A percentile compares a stretch with the other conserved stretches of the same genome.
Evolutionary conservation across 2,797 vertebrate species (phyloP).

Genomic region (Enteromius fasciolatus): DNA sequence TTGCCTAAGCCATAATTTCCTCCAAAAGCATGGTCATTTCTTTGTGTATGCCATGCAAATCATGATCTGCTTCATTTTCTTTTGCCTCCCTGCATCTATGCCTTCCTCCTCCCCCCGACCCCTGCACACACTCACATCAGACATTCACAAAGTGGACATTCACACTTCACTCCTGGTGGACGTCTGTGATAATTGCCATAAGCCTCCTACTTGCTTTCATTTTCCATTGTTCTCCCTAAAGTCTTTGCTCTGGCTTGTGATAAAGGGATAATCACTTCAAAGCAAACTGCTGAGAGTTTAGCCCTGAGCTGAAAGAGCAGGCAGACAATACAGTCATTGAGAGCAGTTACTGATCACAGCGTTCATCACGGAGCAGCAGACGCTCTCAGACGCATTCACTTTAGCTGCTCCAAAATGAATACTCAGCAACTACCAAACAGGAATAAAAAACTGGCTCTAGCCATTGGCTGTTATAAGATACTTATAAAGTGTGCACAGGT

Average conservation of each 20-base stretch:
- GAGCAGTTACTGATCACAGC: slow-evolving; percentile 94
- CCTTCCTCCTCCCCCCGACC: background rate
- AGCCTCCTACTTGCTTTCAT: slow-evolving; percentile 88
- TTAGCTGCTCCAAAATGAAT: slow-evolving; percentile 75
- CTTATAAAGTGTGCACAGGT: background rate
- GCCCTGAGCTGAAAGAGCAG: slow-evolving; percentile 89
- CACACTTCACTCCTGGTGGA: slow-evolving; percentile 81
- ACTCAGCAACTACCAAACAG: slow-evolving; percentile 1
- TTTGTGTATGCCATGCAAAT: slow-evolving; percentile 75
- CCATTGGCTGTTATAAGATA: background rate
- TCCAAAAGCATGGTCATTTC: slow-evolving; percentile 52
- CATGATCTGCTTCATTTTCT: slow-evolving; percentile 64
- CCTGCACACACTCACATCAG: slow-evolving; percentile 29
- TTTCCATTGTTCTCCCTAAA: slow-evolving; percentile 90
- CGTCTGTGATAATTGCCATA: slow-evolving; percentile 88
- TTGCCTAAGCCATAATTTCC: slow-evolving; percentile 63
- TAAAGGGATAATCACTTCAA: slow-evolving; percentile 99
- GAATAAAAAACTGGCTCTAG: background rate
- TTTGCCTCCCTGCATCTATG: slow-evolving; percentile 16
- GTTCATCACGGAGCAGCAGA: slow-evolving; percentile 78
- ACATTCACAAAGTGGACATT: slow-evolving; percentile 74
- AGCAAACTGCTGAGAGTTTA: slow-evolving; percentile 95
- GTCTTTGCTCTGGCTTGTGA: slow-evolving; percentile 95
- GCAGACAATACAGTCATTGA: slow-evolving; percentile 96
- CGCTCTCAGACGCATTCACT: slow-evolving; percentile 81